Conservation (phyloP, 2,888 invertebrate genomes). For the Aporophyla lueneburgensis region DNA sequence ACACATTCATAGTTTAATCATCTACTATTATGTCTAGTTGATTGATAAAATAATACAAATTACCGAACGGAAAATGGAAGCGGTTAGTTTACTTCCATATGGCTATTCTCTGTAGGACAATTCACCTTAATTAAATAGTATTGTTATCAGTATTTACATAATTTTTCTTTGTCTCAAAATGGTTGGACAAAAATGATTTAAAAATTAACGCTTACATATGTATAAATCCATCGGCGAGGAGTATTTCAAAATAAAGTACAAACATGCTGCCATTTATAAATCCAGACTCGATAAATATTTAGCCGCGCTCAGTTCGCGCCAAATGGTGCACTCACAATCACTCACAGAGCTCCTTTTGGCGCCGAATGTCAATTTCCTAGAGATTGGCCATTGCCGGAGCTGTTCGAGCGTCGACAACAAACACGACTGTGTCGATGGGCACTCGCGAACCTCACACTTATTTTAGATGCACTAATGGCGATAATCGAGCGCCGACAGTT, state of each 20-base stretch:
- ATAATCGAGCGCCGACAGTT: conserved; percentile 76
- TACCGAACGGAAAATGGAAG: not conserved
- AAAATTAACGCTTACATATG: conserved; percentile 37
- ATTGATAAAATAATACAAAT: conserved; percentile 14
- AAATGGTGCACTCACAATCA: conserved; percentile 82
- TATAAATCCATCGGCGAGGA: conserved; percentile 35
- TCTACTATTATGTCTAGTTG: conserved; percentile 2
- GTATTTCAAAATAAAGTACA: conserved; percentile 56
- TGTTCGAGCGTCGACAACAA: conserved; percentile 76
- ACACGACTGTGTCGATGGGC: conserved; percentile 63
- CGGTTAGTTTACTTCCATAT: conserved; percentile 7
- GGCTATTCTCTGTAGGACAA: conserved; percentile 6
- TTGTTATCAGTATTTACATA: conserved; percentile 36
- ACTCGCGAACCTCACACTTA: conserved; percentile 55
- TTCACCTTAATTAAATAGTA: conserved; percentile 33
- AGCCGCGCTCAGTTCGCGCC: conserved; percentile 78
- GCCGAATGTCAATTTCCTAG: conserved; percentile 87
- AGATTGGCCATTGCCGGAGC: conserved; percentile 80
- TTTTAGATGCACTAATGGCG: conserved; percentile 68
- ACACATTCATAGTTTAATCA: conserved; percentile 35
- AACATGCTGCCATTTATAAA: conserved; percentile 76
- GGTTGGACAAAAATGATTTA: conserved; percentile 7
- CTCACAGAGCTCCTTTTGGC: conserved; percentile 82
- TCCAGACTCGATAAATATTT: conserved; percentile 83
- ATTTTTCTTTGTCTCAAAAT: conserved; percentile 27